phyloP scores from a whole-genome alignment of 92 coral and sea anemone species.

The Phenganax stokvisi region DNA sequence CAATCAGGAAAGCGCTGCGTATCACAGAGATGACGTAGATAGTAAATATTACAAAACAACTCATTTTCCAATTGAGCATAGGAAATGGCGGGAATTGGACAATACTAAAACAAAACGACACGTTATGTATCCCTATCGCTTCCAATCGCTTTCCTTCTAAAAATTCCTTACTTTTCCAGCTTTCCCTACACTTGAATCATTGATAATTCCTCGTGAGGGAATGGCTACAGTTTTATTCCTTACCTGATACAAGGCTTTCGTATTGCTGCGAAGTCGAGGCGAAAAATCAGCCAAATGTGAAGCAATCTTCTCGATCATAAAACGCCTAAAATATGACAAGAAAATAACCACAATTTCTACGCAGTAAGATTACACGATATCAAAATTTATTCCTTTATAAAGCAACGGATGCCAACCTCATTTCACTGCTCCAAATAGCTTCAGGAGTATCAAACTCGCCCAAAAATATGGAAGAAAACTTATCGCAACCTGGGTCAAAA shows the following conservation, averaged over 20 bases:
- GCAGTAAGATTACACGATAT: background rate
- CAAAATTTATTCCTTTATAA: background rate
- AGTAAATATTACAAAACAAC: slow-evolving; percentile 95
- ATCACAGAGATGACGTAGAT: slow-evolving; percentile 87
- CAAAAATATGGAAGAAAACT: slow-evolving; percentile 85
- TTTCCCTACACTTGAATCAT: background rate
- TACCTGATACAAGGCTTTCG: slow-evolving; percentile 92
- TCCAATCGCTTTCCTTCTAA: too few relatives aligned
- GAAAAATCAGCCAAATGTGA: slow-evolving; percentile 89
- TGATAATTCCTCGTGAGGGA: too few relatives aligned
- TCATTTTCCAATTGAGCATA: slow-evolving; percentile 87
- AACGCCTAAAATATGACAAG: slow-evolving; percentile 51
- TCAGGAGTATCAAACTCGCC: slow-evolving; percentile 99
- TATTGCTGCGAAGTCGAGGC: slow-evolving; percentile 95
- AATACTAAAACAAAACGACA: slow-evolving; percentile 53
- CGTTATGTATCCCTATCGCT: background rate
- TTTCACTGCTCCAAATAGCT: slow-evolving; percentile 97
- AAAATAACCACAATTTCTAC: background rate
- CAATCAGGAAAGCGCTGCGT: slow-evolving; percentile 94
- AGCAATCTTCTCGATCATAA: slow-evolving; percentile 97
- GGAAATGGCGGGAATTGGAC: slow-evolving; percentile 85
- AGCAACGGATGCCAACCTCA: slow-evolving; percentile 59
- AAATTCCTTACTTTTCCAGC: slow-evolving; percentile 2
- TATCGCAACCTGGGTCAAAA: slow-evolving; percentile 64
- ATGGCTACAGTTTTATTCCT: background rate